phyloP scores from a whole-genome alignment of 2,797 vertebrate genomes.

The Chaunax sp. region DNA sequence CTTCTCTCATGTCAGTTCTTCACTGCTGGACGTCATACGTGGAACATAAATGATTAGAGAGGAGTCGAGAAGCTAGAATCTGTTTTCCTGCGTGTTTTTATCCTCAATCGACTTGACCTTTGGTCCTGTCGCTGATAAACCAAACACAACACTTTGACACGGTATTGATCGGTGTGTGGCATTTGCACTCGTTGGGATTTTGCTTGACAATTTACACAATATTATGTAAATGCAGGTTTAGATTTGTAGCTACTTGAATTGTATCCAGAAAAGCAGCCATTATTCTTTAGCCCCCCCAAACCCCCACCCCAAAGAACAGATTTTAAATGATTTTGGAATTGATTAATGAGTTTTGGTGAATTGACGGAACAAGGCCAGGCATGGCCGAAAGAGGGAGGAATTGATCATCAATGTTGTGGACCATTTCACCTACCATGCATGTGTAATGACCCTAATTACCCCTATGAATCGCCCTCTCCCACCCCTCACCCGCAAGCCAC shows the following conservation, averaged over 20 bases:
- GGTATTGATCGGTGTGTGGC: constrained; percentile 28
- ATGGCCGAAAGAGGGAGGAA: constrained; percentile 21
- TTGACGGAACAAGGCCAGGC: constrained; percentile 1
- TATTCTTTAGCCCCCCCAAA: neutral
- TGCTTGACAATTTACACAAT: neutral
- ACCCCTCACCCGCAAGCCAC: constrained; percentile 24
- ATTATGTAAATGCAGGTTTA: neutral
- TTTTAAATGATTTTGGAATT: neutral
- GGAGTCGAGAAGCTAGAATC: neutral
- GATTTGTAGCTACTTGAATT: neutral
- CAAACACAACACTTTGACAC: constrained; percentile 16
- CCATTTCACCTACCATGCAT: constrained; percentile 61
- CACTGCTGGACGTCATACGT: neutral
- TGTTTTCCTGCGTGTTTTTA: neutral
- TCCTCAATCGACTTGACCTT: constrained; percentile 30
- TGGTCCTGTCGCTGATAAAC: constrained; percentile 20
- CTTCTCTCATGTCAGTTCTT: constrained; percentile 16
- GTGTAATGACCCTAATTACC: constrained; percentile 71
- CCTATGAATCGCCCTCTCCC: constrained; percentile 21
- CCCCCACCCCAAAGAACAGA: neutral
- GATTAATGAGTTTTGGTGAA: neutral
- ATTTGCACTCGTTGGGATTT: constrained; percentile 1
- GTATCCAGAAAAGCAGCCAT: neutral
- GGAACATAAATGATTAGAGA: neutral
- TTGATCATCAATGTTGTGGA: constrained; percentile 51